Evolutionary conservation across 2,888 invertebrate species (phyloP), one percentile per base, ranked within the genome.

Genomic region (Cyaniris semiargus): DNA sequence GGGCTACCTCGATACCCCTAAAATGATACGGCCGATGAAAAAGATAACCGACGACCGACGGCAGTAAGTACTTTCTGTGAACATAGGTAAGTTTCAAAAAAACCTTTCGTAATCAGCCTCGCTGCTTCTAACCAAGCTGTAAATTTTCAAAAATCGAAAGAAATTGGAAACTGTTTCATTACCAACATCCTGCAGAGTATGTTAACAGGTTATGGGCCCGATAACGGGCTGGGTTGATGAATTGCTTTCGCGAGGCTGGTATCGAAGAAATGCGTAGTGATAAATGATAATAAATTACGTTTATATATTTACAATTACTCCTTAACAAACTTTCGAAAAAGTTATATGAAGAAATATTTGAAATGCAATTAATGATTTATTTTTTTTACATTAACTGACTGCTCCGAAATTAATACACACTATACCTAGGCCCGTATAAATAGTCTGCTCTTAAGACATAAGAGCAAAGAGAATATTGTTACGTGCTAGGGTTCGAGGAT

Each of bases 71-170:
- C 74, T 31, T 15, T 27, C 27, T 66, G 66, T 66, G 27, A 53
- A 74, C 27, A 53, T 15, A 15, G 74, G 74, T 74, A 74, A 74
- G 74, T 74, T 53, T 3, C 27, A 53, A 18, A 18, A 74, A 13
- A 74, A 74, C 23, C 18, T 15, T 74, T 74, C 53, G 53, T 27
- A 4, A 74, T 48, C 74, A 74, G 74, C 74, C 53, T 74, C 48
- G 48, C 74, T 15, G 60, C 27, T 72, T 23, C 21, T n/a, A 8
- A 15, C n/a, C 8, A 38, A n/a, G n/a, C 21, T 10, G 58, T 58
- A n/a, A 58, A 58, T 58, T 21, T 58, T 21, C 8, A 1, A 18
- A 53, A 53, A 53, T 53, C 18, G 18, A 53, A 53, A 53, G 5
- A 53, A 18, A 53, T 53, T 53, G 18, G 53, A 18, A 53, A 18